Conservation (phyloP, 2,888 invertebrate genomes). For the Rutpela maculata region DNA sequence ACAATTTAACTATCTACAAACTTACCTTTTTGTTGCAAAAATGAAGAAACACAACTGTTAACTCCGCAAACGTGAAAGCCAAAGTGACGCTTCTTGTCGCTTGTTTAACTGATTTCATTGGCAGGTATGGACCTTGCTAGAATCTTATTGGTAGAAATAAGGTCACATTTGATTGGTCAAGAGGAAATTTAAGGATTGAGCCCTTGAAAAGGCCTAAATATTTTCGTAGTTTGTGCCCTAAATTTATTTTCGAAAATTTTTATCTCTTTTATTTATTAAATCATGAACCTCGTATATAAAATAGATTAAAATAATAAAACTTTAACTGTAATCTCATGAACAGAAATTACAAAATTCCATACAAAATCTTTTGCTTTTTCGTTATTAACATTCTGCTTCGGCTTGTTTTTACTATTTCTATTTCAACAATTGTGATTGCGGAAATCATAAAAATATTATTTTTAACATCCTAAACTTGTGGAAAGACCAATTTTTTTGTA, state of each 20-base stretch:
- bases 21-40: not conserved
- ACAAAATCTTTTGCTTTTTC: too few species aligned
- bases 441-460: too few species aligned
- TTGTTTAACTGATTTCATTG: not conserved
- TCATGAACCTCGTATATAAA: not conserved
- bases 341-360: too few species aligned
- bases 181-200: conserved; percentile 15
- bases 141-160: conserved; percentile 33
- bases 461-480: too few species aligned
- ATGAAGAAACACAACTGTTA: not conserved
- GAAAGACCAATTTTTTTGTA: too few species aligned
- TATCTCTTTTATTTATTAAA: not conserved
- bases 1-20: not conserved
- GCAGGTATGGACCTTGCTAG: not conserved
- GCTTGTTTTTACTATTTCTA: too few species aligned
- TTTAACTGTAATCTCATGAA: not conserved
- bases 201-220: conserved; percentile 17
- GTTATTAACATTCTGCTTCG: too few species aligned
- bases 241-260: conserved; percentile 4
- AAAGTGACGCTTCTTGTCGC: not conserved
- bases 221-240: conserved; percentile 13
- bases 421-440: not conserved
- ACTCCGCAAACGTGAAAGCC: not conserved
- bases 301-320: not conserved
- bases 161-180: conserved; percentile 13